Conservation (phyloP, 2,888 invertebrate species). For the Cosmia pyralina region DNA sequence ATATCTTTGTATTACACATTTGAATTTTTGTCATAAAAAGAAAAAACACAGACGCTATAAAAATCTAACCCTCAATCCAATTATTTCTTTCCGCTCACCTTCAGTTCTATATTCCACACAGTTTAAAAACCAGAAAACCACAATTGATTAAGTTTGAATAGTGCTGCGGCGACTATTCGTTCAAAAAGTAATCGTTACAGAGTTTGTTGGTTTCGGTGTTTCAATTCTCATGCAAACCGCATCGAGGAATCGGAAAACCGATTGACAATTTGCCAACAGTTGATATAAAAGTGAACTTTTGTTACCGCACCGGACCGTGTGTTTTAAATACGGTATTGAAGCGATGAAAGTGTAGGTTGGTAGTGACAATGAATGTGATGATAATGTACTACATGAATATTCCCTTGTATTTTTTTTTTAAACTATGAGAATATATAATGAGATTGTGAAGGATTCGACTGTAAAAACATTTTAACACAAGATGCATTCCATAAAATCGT, state of each 20-base stretch:
- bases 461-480: not conserved
- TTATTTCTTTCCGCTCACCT: constrained; percentile 20
- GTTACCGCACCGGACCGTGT: constrained; percentile 16
- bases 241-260: constrained; percentile 67
- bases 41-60: not conserved
- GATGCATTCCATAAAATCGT: not conserved
- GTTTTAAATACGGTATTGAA: constrained; percentile 40
- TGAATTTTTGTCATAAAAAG: not conserved
- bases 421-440: too few relatives aligned
- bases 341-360: constrained; percentile 10
- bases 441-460: too few relatives aligned
- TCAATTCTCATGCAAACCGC: constrained; percentile 74
- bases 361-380: constrained; percentile 7
- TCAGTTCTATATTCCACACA: constrained; percentile 15
- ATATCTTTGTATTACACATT: too few relatives aligned
- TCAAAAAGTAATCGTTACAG: constrained; percentile 70
- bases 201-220: constrained; percentile 71
- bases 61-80: constrained; percentile 20
- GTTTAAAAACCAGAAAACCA: constrained; percentile 42
- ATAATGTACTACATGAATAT: not conserved
- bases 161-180: constrained; percentile 63
- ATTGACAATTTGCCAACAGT: constrained; percentile 74
- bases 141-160: constrained; percentile 63
- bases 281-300: constrained; percentile 59
- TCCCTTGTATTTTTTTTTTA: too few relatives aligned